Evolutionary conservation across 2,797 vertebrate species (phyloP), one percentile per base, ranked within the genome.

Genomic region (Tarsius wallacei): DNA sequence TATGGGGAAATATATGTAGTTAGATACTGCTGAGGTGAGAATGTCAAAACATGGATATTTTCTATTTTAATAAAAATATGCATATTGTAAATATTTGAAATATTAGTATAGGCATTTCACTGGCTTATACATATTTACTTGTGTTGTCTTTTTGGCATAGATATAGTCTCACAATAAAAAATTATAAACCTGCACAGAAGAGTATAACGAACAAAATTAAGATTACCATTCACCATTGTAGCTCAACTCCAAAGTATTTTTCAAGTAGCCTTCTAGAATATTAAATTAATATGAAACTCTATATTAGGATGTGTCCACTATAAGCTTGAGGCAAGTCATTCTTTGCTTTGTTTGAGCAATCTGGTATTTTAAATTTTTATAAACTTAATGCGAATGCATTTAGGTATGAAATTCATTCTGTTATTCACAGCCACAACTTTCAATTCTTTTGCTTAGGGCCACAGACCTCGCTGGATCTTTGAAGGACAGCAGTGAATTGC

Each of bases 341-440:
- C 47, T 89, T 59, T 71, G 31, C 42, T 86, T 89, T 87, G 42
- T 76, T 88, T 68, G 74, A 16, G 9, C 17, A 82, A 71, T 36
- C 71, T 61, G 4, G 24, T 94, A 68, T 21, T 95, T 94, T 28
- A 94, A 78, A 87, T 28, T 8, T 81, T 80, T 81, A 9, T 42
- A 70, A 93, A 91, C 17, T 70, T 47, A 47, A 71, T 82, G 61
- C 82, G 47, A 57, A 71, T 95, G 26, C 17, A 53, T 57, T 80
- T 85, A 17, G 28, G 15, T 85, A 66, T 81, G 47, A 93, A 88
- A 91, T 93, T 11, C 16, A 76, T 42, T 10, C 2, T 53, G 10
- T 4, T 53, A 55, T 70, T 84, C 49, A 90, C 28, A 91, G 51
- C 17, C 19, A 70, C 3, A 22, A 22, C 26, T 78, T 84, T 21